Base-by-base conservation (phyloP, 2,113 vertebrate species). In the Sapayoa aenigma region DNA sequence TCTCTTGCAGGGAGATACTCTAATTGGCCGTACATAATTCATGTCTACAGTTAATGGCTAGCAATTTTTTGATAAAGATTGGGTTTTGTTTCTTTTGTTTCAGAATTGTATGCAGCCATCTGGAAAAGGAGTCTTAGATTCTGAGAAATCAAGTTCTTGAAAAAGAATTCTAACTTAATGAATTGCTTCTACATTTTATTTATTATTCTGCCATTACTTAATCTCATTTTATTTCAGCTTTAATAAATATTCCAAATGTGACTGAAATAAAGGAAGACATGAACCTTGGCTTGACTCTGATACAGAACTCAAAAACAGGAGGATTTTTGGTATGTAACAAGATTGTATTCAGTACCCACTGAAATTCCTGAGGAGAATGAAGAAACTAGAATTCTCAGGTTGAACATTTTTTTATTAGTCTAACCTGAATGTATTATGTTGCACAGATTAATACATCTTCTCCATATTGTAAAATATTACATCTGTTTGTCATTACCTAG, bases 201-300 rank as follows among this genome's bases (percentile, higher is more conserved):
- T 73, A 59, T 24, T 85, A 7, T 80, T 84, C 53, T 91, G 23
- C 62, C 58, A 9, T 66, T 73, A 71, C 7, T 49, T 83, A 83
- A 53, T 60, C 14, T 92, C 37, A 56, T 88, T 93, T 84, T 83
- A 80, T 97, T 97, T 93, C 94, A 99, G 99, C 97, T 97, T 97
- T 97, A 78, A 95, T 98, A 39, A 98, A 65, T 88, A 98, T 99
- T 88, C 98, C 98, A 90, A 97, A 98, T 88, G 99, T 99, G 67
- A 98, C 97, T 24, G 98, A 98, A 78, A 91, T 99, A 77, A 98
- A 98, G 58, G 69, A 95, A 72, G 98, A 98, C 87, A 99, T 99
- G 99, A 98, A 95, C 79, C 98, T 99, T 53, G 99, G 99, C 53
- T 91, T 99, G 97, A 99, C 99, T 30, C 98, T 99, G 27, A 97